Conservation (phyloP, 1,140 invertebrate species). For the Oreohelix idahoensis region DNA sequence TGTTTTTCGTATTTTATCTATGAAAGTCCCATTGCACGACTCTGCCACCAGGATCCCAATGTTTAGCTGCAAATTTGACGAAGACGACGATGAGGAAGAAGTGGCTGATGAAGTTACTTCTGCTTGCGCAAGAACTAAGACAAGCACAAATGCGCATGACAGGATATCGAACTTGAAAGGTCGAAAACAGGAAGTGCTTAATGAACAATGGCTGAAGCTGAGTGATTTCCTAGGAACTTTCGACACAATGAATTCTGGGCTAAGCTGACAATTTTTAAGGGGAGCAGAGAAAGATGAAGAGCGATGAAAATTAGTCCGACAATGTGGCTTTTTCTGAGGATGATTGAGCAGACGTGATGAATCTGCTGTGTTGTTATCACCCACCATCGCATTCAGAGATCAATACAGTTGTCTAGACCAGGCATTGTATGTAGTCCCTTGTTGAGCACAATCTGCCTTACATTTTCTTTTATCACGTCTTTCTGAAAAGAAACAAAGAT, state of each 20-base stretch:
- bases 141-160: background rate
- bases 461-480: too few species aligned
- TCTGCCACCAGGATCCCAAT: slow-evolving; percentile 36
- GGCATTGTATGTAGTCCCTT: background rate
- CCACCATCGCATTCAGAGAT: background rate
- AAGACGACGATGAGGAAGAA: background rate
- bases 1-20: background rate
- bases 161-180: background rate
- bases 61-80: background rate
- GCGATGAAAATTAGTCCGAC: background rate
- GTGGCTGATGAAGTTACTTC: background rate
- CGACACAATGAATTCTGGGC: background rate
- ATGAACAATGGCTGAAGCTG: background rate
- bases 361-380: background rate
- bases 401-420: background rate
- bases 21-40: slow-evolving; percentile 6
- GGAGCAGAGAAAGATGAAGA: background rate
- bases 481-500: too few species aligned
- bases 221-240: background rate
- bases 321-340: background rate
- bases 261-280: background rate
- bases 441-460: too few species aligned
- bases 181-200: background rate
- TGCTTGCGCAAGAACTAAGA: background rate
- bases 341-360: background rate